Percentiles rank a stretch among this genome's conserved stretches.
These are phyloP conservation scores for Leptopilina syphax DNA, from an alignment of 2,888 invertebrate genomes.

Conservation along the genomic window DNA sequence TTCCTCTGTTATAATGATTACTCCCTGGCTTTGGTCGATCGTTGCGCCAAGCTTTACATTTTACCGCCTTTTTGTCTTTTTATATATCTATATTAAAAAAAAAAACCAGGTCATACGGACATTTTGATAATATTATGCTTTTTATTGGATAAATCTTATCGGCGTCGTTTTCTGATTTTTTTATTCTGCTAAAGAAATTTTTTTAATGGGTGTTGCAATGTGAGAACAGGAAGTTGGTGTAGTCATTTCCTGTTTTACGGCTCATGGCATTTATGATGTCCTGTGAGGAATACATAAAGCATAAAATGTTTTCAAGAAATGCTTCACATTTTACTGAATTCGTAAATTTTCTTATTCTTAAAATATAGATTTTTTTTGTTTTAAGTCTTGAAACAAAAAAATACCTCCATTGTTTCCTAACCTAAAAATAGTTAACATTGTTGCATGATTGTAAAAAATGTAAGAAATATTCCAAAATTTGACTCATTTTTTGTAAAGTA, in stretches of 20 bases:
- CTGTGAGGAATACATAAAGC: neutral
- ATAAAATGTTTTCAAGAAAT: neutral
- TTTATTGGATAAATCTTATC: neutral
- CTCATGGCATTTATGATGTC: neutral
- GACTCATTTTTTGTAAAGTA: too few species aligned
- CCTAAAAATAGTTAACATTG: neutral
- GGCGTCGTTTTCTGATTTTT: neutral
- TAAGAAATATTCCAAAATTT: too few species aligned
- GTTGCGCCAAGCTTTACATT: slow-evolving; percentile 18
- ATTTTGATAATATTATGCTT: neutral
- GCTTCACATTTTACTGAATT: neutral
- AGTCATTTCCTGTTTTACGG: slow-evolving; percentile 22
- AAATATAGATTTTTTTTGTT: neutral
- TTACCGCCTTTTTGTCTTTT: slow-evolving; percentile 23
- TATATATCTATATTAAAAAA: neutral
- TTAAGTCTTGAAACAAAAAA: neutral
- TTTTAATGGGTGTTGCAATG: neutral
- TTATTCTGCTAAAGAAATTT: neutral
- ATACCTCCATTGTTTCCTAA: neutral
- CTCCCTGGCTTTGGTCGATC: slow-evolving; percentile 36
- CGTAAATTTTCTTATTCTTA: neutral
- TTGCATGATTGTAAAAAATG: neutral
- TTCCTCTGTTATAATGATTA: slow-evolving; percentile 7
- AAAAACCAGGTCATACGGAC: neutral
- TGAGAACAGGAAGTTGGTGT: slow-evolving; percentile 22